Percentiles rank a stretch among this genome's conserved stretches.
Evolutionary conservation across 2,888 invertebrate species (phyloP).

Genomic region (Esperia sulphurella): DNA sequence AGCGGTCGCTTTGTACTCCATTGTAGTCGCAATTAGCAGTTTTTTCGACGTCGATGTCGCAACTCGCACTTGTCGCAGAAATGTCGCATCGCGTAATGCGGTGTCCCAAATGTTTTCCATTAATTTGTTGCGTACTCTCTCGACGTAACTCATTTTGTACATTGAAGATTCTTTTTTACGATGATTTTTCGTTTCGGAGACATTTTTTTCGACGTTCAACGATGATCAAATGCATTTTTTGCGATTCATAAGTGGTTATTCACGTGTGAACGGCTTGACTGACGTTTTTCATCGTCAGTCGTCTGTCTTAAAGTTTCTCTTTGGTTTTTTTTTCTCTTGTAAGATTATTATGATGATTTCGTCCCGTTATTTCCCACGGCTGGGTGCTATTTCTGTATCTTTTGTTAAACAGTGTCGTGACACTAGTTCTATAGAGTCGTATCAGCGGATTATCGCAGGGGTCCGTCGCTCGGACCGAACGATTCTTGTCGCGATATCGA

Average conservation of each 20-base stretch:
- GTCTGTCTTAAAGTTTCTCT: conserved; percentile 39
- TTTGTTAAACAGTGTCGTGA: conserved; percentile 14
- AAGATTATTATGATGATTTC: conserved; percentile 11
- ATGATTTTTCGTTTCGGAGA: conserved; percentile 23
- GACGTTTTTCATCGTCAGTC: conserved; percentile 56
- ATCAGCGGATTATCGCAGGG: conserved; percentile 10
- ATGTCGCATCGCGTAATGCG: conserved; percentile 66
- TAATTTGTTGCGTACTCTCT: conserved; percentile 52
- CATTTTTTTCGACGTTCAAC: conserved; percentile 29
- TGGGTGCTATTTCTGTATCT: not conserved
- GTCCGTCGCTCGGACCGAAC: not conserved
- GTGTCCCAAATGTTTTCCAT: conserved; percentile 61
- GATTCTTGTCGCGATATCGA: conserved; percentile 14
- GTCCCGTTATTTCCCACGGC: conserved; percentile 12
- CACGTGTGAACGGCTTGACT: conserved; percentile 56
- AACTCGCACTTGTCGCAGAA: conserved; percentile 64
- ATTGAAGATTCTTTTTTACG: conserved; percentile 22
- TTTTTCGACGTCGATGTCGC: conserved; percentile 58
- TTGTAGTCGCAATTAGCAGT: conserved; percentile 73
- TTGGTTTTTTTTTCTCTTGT: conserved; percentile 24
- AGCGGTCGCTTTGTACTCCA: conserved; percentile 72
- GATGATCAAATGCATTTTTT: conserved; percentile 49
- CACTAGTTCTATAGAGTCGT: conserved; percentile 12
- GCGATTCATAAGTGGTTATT: conserved; percentile 53
- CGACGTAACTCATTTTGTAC: conserved; percentile 40